A percentile compares a stretch with the other conserved stretches of the same genome.
These are phyloP conservation scores for Panthera tigris DNA, from an alignment of 2,113 vertebrate genomes.

Conservation along the genomic window DNA sequence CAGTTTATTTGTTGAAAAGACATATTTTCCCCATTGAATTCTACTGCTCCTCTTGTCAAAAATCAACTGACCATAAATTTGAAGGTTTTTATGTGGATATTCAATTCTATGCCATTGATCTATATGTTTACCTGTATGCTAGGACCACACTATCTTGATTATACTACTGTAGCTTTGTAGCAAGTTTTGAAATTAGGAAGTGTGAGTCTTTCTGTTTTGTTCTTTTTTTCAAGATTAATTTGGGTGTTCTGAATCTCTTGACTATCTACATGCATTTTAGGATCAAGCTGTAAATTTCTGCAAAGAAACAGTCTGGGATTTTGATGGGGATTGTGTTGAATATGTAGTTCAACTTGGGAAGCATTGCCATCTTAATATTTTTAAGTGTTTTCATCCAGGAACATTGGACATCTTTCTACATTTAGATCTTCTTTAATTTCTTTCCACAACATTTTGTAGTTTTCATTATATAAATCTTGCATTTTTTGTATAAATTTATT, in stretches of 20 bases:
- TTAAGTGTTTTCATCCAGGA: neutral
- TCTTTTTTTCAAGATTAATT: neutral
- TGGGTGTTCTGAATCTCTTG: neutral
- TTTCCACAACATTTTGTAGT: neutral
- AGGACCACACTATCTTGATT: neutral
- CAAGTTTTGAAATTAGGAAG: neutral
- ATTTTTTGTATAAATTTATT: neutral
- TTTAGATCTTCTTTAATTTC: neutral
- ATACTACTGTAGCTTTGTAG: neutral
- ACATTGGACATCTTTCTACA: neutral
- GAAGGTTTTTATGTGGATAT: neutral
- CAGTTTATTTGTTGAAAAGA: neutral
- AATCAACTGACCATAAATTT: neutral
- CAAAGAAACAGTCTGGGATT: neutral
- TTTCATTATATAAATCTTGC: neutral
- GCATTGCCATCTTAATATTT: neutral
- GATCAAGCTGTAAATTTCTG: neutral
- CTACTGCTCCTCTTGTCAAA: neutral
- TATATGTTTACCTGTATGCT: neutral
- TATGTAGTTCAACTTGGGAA: neutral
- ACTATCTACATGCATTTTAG: neutral
- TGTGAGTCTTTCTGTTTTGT: neutral
- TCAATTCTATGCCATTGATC: neutral
- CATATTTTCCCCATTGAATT: neutral
- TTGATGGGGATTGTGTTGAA: neutral